Conservation (phyloP, 2,888 invertebrate species). For the Unio pictorum region DNA sequence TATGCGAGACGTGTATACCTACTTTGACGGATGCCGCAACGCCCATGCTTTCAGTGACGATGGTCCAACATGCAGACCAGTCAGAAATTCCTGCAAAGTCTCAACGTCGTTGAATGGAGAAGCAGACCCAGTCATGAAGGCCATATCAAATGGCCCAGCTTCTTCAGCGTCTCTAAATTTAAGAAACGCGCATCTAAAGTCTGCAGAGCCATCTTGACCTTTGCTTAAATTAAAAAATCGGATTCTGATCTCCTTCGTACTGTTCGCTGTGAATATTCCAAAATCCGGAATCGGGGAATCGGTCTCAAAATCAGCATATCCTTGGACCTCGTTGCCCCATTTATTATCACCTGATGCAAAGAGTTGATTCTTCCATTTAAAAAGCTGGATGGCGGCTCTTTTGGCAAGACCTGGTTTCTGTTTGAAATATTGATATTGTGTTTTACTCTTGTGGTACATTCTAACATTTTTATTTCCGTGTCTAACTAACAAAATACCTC, state of each 20-base stretch:
- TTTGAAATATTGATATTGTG: no score
- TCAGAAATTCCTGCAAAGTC: constrained; percentile 20
- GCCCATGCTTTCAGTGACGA: constrained; percentile 27
- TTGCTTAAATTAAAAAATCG: constrained; percentile 26
- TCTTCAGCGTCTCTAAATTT: constrained; percentile 22
- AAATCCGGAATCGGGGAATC: no score
- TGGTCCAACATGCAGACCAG: constrained; percentile 23
- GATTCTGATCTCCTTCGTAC: constrained; percentile 20
- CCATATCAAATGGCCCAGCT: constrained; percentile 28
- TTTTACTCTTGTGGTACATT: no score
- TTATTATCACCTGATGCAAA: no score
- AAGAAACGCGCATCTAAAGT: constrained; percentile 29
- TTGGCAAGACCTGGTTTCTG: constrained; percentile 1
- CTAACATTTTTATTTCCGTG: no score
- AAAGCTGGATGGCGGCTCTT: constrained; percentile 27
- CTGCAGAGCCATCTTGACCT: constrained; percentile 30
- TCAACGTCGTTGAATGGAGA: constrained; percentile 17
- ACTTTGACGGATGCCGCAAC: constrained; percentile 21
- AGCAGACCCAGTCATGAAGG: constrained; percentile 26
- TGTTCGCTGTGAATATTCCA: no score
- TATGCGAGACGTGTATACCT: not conserved
- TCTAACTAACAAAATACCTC: no score
- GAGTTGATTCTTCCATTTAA: constrained; percentile 33
- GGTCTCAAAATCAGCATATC: no score
- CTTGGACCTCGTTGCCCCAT: no score